A percentile compares a stretch with the other conserved stretches of the same genome.
These are phyloP conservation scores for Progne subis DNA, from an alignment of 2,113 vertebrate genomes.

Conservation along the genomic window DNA sequence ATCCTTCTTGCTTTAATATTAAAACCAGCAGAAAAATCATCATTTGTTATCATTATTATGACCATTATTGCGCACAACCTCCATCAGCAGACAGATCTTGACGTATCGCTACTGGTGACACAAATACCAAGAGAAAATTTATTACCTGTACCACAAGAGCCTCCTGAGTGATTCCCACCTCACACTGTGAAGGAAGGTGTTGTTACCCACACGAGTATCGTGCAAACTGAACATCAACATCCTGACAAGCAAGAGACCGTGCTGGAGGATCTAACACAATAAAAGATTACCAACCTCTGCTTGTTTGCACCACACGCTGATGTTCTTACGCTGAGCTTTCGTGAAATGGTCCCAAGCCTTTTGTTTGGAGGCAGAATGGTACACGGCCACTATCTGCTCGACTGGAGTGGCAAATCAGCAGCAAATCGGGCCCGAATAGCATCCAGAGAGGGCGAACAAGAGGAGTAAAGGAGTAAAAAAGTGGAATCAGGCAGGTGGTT, in stretches of 20 bases:
- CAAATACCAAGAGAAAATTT: not conserved
- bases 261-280: slow-evolving; percentile 54
- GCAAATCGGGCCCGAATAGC: slow-evolving; percentile 78
- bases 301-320: slow-evolving; percentile 99
- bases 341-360: slow-evolving; percentile 99
- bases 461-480: slow-evolving; percentile 92
- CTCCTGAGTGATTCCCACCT: slow-evolving; percentile 13
- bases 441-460: slow-evolving; percentile 85
- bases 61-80: not conserved
- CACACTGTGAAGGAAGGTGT: slow-evolving; percentile 47
- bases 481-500: slow-evolving; percentile 86
- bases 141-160: slow-evolving; percentile 56
- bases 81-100: not conserved
- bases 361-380: slow-evolving; percentile 99
- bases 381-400: slow-evolving; percentile 99
- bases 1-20: not conserved
- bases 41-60: not conserved
- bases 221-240: slow-evolving; percentile 66
- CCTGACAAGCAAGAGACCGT: slow-evolving; percentile 67
- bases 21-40: not conserved
- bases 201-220: slow-evolving; percentile 23
- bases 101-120: not conserved
- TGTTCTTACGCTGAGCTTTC: slow-evolving; percentile 99
- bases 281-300: slow-evolving; percentile 91
- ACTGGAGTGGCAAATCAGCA: slow-evolving; percentile 83